Percentiles rank a stretch among this genome's conserved stretches.
phyloP scores from a whole-genome alignment of 2,888 invertebrate species.

The Platycnemis pennipes region DNA sequence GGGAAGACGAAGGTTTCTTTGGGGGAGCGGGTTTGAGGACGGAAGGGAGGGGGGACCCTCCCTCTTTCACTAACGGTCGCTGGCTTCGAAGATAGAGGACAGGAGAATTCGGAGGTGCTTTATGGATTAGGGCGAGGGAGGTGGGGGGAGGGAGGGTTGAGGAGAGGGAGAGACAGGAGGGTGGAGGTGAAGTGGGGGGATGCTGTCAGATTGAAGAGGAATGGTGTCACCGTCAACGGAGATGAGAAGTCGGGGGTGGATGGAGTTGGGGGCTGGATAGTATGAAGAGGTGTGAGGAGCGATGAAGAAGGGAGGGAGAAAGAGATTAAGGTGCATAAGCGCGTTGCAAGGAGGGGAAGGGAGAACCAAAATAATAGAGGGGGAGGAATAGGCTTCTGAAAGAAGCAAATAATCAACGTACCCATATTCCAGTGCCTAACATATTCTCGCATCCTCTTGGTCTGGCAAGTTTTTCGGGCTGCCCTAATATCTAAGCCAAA shows the following conservation, averaged over 20 bases:
- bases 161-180: background rate
- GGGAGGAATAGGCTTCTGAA: background rate
- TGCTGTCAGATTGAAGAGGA: constrained; percentile 58
- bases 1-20: background rate
- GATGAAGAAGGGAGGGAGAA: background rate
- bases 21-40: background rate
- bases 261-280: background rate
- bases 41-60: background rate
- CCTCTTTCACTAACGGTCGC: background rate
- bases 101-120: background rate
- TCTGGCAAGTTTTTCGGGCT: too few relatives aligned
- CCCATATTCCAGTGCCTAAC: too few relatives aligned
- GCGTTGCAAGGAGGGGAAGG: background rate
- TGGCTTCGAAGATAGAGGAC: background rate
- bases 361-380: background rate
- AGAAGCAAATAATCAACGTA: background rate
- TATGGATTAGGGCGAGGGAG: background rate
- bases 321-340: background rate
- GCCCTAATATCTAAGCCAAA: too few relatives aligned
- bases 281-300: background rate
- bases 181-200: constrained; percentile 9
- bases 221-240: constrained; percentile 45
- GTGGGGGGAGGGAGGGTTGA: too few relatives aligned
- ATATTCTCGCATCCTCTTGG: too few relatives aligned
- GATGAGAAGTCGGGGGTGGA: background rate